Evolutionary conservation across 2,888 invertebrate genomes (phyloP).

Genomic region (Dynastes grantii): DNA sequence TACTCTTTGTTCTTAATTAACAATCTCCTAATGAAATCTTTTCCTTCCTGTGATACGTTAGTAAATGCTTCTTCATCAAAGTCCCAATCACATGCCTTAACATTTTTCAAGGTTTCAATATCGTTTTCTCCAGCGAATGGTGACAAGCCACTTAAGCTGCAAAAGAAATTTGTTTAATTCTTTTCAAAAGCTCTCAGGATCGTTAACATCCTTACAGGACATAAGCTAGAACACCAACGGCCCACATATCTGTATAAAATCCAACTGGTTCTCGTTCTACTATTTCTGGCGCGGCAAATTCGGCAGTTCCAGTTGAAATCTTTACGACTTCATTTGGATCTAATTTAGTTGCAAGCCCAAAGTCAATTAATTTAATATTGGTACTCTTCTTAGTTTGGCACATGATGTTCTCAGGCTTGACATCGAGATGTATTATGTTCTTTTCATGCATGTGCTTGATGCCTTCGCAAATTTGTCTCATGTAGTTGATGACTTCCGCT

Average conservation of each 20-base stretch:
- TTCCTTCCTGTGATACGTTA: constrained; percentile 95
- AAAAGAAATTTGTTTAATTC: constrained; percentile 48
- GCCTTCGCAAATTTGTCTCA: constrained; percentile 98
- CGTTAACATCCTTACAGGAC: constrained; percentile 86
- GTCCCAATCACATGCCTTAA: constrained; percentile 99
- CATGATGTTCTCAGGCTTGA: constrained; percentile 99
- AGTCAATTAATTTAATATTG: constrained; percentile 98
- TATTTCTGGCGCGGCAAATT: constrained; percentile 99
- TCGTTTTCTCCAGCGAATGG: constrained; percentile 98
- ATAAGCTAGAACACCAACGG: constrained; percentile 98
- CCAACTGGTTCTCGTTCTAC: constrained; percentile 99
- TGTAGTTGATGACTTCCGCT: constrained; percentile 98
- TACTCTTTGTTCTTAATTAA: constrained; percentile 94
- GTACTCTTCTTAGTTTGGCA: constrained; percentile 96
- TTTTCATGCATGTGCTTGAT: constrained; percentile 99
- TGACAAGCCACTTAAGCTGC: constrained; percentile 94
- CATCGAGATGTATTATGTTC: constrained; percentile 97
- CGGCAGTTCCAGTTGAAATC: constrained; percentile 99
- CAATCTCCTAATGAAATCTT: constrained; percentile 96
- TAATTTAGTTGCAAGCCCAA: constrained; percentile 97
- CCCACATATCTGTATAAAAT: constrained; percentile 99
- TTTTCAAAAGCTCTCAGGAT: constrained; percentile 7
- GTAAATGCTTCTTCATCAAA: constrained; percentile 97
- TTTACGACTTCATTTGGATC: constrained; percentile 99
- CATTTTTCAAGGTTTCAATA: constrained; percentile 97